A percentile compares a stretch with the other conserved stretches of the same genome.
Conservation (phyloP, 2,888 invertebrate genomes). For the Papilio gigon region DNA sequence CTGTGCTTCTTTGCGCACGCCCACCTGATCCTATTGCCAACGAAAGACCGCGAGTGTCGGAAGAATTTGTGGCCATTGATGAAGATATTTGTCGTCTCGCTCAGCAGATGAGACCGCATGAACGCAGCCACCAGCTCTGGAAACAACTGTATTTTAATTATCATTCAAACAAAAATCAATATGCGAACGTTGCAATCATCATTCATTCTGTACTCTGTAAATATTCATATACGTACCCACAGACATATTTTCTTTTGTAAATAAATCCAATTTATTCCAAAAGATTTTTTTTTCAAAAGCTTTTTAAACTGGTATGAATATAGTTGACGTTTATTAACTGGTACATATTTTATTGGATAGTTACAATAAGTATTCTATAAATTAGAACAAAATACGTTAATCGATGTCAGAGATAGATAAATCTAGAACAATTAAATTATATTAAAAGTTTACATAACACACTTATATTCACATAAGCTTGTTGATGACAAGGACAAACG, state of each 20-base stretch:
- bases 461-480: too few relatives aligned
- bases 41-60: slow-evolving; percentile 70
- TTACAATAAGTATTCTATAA: neutral
- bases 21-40: slow-evolving; percentile 74
- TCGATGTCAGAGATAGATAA: too few relatives aligned
- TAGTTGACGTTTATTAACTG: neutral
- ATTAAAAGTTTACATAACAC: too few relatives aligned
- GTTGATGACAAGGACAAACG: too few relatives aligned
- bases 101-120: slow-evolving; percentile 61
- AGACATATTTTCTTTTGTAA: too few relatives aligned
- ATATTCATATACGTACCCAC: too few relatives aligned
- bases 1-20: slow-evolving; percentile 75
- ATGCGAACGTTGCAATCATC: neutral
- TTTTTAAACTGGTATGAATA: neutral
- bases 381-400: too few relatives aligned
- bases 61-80: slow-evolving; percentile 74
- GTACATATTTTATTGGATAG: neutral
- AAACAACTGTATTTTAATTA: slow-evolving; percentile 30
- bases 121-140: slow-evolving; percentile 64
- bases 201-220: neutral
- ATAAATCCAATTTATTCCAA: too few relatives aligned
- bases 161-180: slow-evolving; percentile 1
- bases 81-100: slow-evolving; percentile 66
- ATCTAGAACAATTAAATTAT: too few relatives aligned
- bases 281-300: too few relatives aligned